These are phyloP conservation scores for Caracal caracal DNA, from an alignment of 2,113 vertebrate genomes.

Conservation along the genomic window DNA sequence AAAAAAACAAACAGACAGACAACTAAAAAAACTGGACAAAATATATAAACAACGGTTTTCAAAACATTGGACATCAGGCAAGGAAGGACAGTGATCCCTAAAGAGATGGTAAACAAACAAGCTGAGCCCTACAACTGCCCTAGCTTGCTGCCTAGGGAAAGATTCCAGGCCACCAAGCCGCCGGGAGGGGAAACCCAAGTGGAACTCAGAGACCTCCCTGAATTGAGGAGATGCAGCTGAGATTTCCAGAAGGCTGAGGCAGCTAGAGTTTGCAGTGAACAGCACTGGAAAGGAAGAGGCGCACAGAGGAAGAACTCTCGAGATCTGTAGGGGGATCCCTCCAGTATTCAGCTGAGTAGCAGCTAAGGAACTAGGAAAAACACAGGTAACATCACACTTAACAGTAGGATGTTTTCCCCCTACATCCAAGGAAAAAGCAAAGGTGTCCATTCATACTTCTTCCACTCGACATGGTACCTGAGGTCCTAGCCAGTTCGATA, in stretches of 20 bases:
- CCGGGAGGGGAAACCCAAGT: background rate
- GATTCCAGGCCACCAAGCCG: background rate
- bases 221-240: background rate
- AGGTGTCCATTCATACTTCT: background rate
- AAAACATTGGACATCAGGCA: background rate
- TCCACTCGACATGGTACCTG: background rate
- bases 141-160: background rate
- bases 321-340: background rate
- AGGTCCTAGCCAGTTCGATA: background rate
- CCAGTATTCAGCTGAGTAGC: background rate
- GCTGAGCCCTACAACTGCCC: background rate
- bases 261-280: background rate
- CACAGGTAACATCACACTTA: background rate
- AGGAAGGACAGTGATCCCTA: background rate
- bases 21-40: slow-evolving; percentile 21
- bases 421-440: background rate
- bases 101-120: background rate
- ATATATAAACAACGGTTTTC: background rate
- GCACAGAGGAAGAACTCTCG: background rate
- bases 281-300: background rate
- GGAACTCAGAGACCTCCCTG: background rate
- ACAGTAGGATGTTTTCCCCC: background rate
- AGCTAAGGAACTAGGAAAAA: background rate
- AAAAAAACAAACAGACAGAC: background rate
- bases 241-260: background rate